Percentiles rank a stretch among this genome's conserved stretches.
Conservation (phyloP, 1,140 invertebrate species). For the Mercenaria mercenaria region DNA sequence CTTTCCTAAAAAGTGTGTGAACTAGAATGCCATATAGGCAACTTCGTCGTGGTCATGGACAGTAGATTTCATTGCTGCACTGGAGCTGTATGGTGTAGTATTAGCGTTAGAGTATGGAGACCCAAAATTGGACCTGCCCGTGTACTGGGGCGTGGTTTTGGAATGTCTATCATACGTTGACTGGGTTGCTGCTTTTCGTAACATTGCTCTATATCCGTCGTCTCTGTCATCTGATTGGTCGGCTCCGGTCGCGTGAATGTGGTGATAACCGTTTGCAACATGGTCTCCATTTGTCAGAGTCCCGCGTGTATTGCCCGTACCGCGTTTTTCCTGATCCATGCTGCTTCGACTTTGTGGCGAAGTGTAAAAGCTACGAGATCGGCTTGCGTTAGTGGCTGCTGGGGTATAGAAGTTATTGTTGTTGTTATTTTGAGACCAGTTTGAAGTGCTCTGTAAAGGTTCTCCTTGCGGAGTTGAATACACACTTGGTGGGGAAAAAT, state of each 20-base stretch:
- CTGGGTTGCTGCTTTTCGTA: constrained; percentile 49
- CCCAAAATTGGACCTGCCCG: constrained; percentile 32
- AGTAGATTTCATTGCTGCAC: background rate
- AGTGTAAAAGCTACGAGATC: constrained; percentile 15
- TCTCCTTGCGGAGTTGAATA: constrained; percentile 44
- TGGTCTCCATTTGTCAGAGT: background rate
- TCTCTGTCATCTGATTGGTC: constrained; percentile 40
- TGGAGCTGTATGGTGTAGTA: constrained; percentile 4
- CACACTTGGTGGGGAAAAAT: constrained; percentile 10
- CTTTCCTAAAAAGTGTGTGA: no score
- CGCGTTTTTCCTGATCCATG: background rate
- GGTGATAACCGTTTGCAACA: constrained; percentile 5
- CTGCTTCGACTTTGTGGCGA: background rate
- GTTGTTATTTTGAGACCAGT: constrained; percentile 28
- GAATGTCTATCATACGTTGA: constrained; percentile 23
- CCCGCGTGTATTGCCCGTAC: background rate
- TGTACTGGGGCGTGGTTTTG: constrained; percentile 16
- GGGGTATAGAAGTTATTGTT: constrained; percentile 15
- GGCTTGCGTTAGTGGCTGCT: background rate
- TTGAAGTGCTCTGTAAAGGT: background rate
- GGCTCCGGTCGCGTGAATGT: background rate
- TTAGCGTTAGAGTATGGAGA: background rate
- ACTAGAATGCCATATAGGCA: constrained; percentile 56
- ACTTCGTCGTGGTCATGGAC: constrained; percentile 16
- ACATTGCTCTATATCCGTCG: constrained; percentile 52